phyloP scores from a whole-genome alignment of 2,797 vertebrate genomes.

The Acanthornis magna region DNA sequence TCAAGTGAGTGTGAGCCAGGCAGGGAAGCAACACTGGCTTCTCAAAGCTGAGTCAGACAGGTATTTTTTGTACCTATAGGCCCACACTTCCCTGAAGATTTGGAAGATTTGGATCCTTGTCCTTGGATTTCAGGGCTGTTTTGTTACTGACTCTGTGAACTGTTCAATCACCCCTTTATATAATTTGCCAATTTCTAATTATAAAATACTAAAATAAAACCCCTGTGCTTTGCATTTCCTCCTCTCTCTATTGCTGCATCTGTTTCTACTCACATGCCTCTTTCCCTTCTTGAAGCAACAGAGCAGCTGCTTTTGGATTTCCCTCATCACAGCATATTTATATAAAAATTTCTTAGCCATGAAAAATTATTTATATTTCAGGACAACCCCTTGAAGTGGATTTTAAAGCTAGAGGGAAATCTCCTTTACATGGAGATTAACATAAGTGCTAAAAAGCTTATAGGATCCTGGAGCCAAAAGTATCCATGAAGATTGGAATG shows the following conservation, averaged over 20 bases:
- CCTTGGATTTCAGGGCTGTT: not conserved
- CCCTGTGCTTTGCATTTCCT: conserved; percentile 47
- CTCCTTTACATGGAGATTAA: not conserved
- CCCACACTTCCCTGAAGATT: not conserved
- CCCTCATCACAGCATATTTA: conserved; percentile 52
- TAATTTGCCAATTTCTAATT: not conserved
- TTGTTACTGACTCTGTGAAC: conserved; percentile 10
- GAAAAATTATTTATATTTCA: conserved; percentile 55
- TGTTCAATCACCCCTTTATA: not conserved
- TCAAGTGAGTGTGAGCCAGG: not conserved
- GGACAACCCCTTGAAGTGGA: conserved; percentile 31
- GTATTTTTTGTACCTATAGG: not conserved
- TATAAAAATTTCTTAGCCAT: conserved; percentile 33
- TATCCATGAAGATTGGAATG: not conserved
- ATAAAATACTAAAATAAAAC: conserved; percentile 42
- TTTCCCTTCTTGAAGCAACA: not conserved
- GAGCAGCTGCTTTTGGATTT: conserved; percentile 59
- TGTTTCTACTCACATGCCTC: conserved; percentile 40
- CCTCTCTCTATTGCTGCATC: not conserved
- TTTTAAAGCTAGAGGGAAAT: conserved; percentile 45
- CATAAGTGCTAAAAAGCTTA: not conserved
- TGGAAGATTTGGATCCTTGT: too few relatives aligned
- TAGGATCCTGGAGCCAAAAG: not conserved
- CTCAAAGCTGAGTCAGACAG: not conserved
- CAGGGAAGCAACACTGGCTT: not conserved